These are phyloP conservation scores for Acanthosepion pharaonis DNA, from an alignment of 2,888 invertebrate species.

Conservation along the genomic window DNA sequence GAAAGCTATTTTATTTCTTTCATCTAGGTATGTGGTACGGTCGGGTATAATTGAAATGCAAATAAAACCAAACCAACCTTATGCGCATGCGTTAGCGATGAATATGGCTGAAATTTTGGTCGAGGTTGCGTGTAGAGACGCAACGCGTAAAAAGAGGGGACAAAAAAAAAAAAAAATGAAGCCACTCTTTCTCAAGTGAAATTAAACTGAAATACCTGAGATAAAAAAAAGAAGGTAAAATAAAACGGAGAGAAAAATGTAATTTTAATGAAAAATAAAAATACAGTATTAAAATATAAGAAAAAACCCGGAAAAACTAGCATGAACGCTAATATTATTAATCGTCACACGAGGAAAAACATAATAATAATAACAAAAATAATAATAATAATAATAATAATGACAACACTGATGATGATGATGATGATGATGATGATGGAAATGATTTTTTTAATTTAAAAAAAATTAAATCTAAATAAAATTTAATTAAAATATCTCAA, in stretches of 20 bases:
- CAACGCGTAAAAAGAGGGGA: not conserved
- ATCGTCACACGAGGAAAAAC: not conserved
- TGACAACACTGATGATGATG: not conserved
- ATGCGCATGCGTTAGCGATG: not conserved
- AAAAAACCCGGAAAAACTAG: not conserved
- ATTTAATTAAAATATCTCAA: too few species aligned
- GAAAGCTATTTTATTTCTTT: not conserved
- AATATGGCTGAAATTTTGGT: not conserved
- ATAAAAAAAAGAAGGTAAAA: not conserved
- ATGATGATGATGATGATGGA: not conserved
- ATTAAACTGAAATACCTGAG: constrained; percentile 33
- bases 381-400: not conserved
- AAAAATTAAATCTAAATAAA: too few species aligned
- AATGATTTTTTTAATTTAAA: too few species aligned
- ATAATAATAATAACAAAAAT: not conserved
- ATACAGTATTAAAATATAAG: not conserved
- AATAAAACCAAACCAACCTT: not conserved
- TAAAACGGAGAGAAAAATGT: not conserved
- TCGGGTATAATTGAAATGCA: too few species aligned
- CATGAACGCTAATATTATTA: not conserved
- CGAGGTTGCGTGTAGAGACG: not conserved
- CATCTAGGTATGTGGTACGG: not conserved
- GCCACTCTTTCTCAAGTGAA: constrained; percentile 16
- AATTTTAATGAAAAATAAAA: not conserved
- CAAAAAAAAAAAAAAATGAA: not conserved